Base-by-base conservation (phyloP, 1,140 invertebrate genomes). In the Caenorhabditis inopinata region DNA sequence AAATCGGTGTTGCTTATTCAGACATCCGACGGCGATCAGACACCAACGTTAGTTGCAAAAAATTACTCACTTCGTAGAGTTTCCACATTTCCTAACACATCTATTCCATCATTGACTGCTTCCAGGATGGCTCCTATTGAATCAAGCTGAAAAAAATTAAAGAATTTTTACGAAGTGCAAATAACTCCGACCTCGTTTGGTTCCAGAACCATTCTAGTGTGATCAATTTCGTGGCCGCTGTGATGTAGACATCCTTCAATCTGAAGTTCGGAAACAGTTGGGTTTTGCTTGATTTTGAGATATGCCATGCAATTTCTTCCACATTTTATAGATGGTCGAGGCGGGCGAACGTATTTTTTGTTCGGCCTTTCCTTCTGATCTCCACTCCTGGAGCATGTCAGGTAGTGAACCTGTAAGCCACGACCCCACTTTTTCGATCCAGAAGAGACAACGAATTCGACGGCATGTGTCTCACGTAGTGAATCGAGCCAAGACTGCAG, bases 241-340 rank as follows among this genome's bases (percentile, higher is more conserved):
- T 79, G 78, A 74, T 79, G 48, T 0, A 79, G 68, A 25, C 78
- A 79, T 21, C 78, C 78, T 47, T 79, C 78, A 27, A 79, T 62
- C 42, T 79, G 78, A 14, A 79, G 78, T 14, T 42, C 49, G 12
- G 78, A 79, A 7, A 62, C 58, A 1, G 58, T 62, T 12, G 78
- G 78, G 53, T 79, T 79, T 16, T 79, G 78, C 58, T 79, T 79
- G 45, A 79, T 79, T 27, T 79, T 79, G 7, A 79, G 18, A 38
- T 79, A 79, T 11, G 78, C 78, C 78, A 79, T 79, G 18, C 78
- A 79, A 21, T 79, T 79, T 35, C 58, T 74, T 45, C 78, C 78
- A 18, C 78, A 79, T 46, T 79, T 79, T 35, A 79, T 79, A 6
- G 78, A 79, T 4, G 78, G 78, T 25, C 78, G 12, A 16, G 78